Base-by-base conservation (phyloP, 2,797 vertebrate species). In the Myotis vivesi region DNA sequence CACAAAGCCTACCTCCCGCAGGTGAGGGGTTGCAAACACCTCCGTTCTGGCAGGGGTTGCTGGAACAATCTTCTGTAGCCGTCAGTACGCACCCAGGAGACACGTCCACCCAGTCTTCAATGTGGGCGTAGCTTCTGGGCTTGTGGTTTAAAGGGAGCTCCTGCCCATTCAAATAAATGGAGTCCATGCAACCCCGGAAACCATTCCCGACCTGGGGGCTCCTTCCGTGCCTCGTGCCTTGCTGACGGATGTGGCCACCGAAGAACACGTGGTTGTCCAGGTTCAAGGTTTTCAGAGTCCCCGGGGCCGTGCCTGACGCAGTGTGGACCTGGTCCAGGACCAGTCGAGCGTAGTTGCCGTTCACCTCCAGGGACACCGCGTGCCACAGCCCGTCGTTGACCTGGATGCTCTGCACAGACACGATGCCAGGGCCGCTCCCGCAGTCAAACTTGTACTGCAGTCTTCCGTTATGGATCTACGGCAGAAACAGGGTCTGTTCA, bases 391-490 rank as follows among this genome's bases (percentile, higher is more conserved):
- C 99, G 6, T 99, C 99, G 0, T 99, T 99, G 51, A 99, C 98
- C 96, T 99, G 99, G 80, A 99, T 99, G 96, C 99, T 99, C 97
- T 99, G 99, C 89, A 99, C 99, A 0, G 99, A 99, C 81, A 99
- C 99, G 4, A 99, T 98, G 33, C 99, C 99, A 0, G 99, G 99
- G 4, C 99, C 99, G 1, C 99, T 99, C 95, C 99, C 99, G 81
- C 99, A 99, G 98, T 99, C 99, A 57, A 99, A 99, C 96, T 99
- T 99, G 97, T 99, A 99, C 73, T 99, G 99, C 51, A 99, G 98
- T 15, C 99, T 99, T 23, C 99, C 99, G 4, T 99, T 99, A 83
- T 99, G 98, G 23, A 99, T 99, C 99, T 99, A 75, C 30, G 66
- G 89, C 8, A 33, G 62, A 92, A 94, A 96, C 5, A 76, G 44